Base-by-base conservation (phyloP, 2,113 vertebrate genomes). In the Theristicus caerulescens region DNA sequence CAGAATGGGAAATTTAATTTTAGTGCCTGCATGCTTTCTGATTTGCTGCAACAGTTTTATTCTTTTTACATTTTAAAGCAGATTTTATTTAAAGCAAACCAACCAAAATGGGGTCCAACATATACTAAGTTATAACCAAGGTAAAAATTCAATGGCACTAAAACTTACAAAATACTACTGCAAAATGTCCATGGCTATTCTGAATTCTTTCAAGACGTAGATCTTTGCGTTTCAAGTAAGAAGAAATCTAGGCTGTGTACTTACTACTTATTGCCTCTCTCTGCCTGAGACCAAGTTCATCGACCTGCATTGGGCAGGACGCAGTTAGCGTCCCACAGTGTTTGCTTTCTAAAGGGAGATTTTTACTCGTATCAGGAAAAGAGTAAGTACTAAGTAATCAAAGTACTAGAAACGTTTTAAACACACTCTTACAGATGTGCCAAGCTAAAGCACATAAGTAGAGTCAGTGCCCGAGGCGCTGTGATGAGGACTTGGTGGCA, bases 1-100 rank as follows among this genome's bases (percentile, higher is more conserved):
- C 58, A 70, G 84, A 94, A 95, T 65, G 70, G 81, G 73, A 94
- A 95, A 93, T 93, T n/a, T 88, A 69, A 82, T 95, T 96, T 94
- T 94, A 93, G 57, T 85, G 82, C 76, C 59, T 81, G 27, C n/a
- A 44, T 54, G 32, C n/a, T 83, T 96, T 94, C 78, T 71, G 70
- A 94, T 93, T 96, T 86, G 54, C 70, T 83, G 47, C n/a, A 66
- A 38, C 0, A 0, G 2, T 55, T 73, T 76, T 5, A 0, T 15
- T 69, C 88, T 91, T 18, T 66, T 57, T 52, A 24, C 21, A 54
- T 76, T 84, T 91, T 69, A 86, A 86, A 80, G 52, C 36, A 72
- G 69, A 38, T 82, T 96, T 95, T 89, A 93, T 87, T 87, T 92
- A 91, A 94, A 94, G 58, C 49, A 91, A 94, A 79, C 26, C 71